Conservation (phyloP, 2,113 vertebrate species). For the Dascyllus trimaculatus region DNA sequence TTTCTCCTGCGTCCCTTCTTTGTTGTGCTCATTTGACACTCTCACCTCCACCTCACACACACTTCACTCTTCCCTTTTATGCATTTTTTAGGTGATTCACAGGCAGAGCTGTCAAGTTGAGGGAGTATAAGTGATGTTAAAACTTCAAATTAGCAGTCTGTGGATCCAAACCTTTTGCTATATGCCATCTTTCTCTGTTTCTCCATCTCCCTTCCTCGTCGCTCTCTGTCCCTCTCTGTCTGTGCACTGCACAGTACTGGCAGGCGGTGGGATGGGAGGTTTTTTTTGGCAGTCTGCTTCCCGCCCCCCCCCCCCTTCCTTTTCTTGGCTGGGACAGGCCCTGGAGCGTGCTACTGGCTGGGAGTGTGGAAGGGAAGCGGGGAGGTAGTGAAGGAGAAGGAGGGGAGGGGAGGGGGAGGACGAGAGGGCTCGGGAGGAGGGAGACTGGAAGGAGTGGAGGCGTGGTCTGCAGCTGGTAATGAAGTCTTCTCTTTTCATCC, state of each 20-base stretch:
- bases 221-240: conserved; percentile 56
- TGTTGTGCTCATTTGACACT: conserved; percentile 36
- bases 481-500: conserved; percentile 95
- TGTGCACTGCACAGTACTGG: conserved; percentile 77
- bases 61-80: background rate
- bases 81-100: background rate
- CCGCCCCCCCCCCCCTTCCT: background rate
- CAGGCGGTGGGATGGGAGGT: conserved; percentile 78
- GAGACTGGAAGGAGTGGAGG: conserved; percentile 78
- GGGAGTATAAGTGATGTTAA: conserved; percentile 11
- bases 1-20: conserved; percentile 54
- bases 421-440: conserved; percentile 62
- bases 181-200: conserved; percentile 50
- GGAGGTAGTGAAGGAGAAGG: conserved; percentile 68
- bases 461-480: conserved; percentile 91
- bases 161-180: conserved; percentile 27
- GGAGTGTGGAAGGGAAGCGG: conserved; percentile 85
- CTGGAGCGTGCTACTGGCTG: conserved; percentile 91
- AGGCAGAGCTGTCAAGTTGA: background rate
- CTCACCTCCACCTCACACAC: background rate
- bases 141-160: conserved; percentile 32
- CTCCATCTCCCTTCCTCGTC: conserved; percentile 40
- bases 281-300: conserved; percentile 85
- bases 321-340: conserved; percentile 83
- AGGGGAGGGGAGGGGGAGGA: conserved; percentile 36